Evolutionary conservation across 2,113 vertebrate genomes (phyloP), one percentile per base, ranked within the genome.

Genomic region (Apaloderma vittatum): DNA sequence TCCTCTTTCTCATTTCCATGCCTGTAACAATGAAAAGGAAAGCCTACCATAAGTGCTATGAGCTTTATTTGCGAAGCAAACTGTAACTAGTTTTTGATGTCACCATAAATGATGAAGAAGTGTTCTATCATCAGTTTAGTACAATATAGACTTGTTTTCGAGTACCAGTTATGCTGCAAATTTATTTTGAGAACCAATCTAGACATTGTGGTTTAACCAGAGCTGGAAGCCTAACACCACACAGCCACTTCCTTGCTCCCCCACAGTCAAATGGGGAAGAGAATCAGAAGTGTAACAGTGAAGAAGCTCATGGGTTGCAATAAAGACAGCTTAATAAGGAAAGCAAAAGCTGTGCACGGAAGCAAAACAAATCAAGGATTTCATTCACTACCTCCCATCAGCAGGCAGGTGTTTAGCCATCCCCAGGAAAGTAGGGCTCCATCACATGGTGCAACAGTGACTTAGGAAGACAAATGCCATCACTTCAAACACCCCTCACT

Each of bases 381-480:
- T 66, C 6, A 66, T 45, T 45, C 13, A 23, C 40, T 8, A 32
- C 20, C 45, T 66, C 29, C 29, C 13, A 32, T 32, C 2, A 0
- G 20, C 40, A 45, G 29, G 43, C 40, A 66, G 63, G 15, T 45
- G 18, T 34, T 34, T 30, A 54, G 30, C 11, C 8, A 45, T 17
- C 23, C 29, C 30, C 37, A 45, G 18, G 49, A 66, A 34, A 79
- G 15, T 37, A 54, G 37, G 8, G 49, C 37, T 34, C 37, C 32
- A 54, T 23, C 48, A 45, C 2, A 4, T 3, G 40, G 40, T 40
- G 0, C 34, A 34, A 22, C 8, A 3, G 27, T 54, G 1, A n/a
- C 13, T 23, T 43, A 18, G 49, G 15, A 79, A 65, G 18, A 65
- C 7, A 43, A n/a, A n/a, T 2, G 1, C 18, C 12, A 52, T 32